phyloP scores from a whole-genome alignment of 1,140 invertebrate species.

The Trigoniulus corallinus region DNA sequence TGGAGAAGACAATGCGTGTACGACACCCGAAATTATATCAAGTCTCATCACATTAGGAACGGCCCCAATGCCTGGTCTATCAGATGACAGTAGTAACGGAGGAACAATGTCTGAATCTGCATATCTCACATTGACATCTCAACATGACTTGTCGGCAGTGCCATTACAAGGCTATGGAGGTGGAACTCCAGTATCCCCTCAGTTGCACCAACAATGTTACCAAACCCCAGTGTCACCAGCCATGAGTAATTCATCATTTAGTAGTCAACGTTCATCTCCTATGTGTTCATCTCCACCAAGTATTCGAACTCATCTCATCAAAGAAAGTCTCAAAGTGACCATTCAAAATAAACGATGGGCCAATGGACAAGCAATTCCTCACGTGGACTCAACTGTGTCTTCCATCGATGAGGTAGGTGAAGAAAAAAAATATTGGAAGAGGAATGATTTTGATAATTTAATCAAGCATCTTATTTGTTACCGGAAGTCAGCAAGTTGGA shows the following conservation, averaged over 20 bases:
- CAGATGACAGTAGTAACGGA: not conserved
- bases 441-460: too few relatives aligned
- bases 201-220: not conserved
- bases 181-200: not conserved
- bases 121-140: not conserved
- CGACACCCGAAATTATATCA: not conserved
- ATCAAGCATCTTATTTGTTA: too few relatives aligned
- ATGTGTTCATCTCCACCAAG: constrained; percentile 35
- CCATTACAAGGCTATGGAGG: not conserved
- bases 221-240: not conserved
- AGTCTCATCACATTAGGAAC: not conserved
- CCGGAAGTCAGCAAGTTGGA: too few relatives aligned
- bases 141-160: too few relatives aligned
- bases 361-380: constrained; percentile 18
- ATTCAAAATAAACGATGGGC: constrained; percentile 63
- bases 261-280: not conserved
- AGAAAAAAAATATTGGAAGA: too few relatives aligned
- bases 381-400: not conserved
- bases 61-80: not conserved
- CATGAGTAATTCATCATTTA: not conserved
- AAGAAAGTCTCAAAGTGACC: constrained; percentile 74
- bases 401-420: not conserved
- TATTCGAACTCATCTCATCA: constrained; percentile 72
- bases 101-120: not conserved
- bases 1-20: not conserved